These are phyloP conservation scores for Lepidurus packardi DNA, from an alignment of 1,140 invertebrate species.

Conservation along the genomic window DNA sequence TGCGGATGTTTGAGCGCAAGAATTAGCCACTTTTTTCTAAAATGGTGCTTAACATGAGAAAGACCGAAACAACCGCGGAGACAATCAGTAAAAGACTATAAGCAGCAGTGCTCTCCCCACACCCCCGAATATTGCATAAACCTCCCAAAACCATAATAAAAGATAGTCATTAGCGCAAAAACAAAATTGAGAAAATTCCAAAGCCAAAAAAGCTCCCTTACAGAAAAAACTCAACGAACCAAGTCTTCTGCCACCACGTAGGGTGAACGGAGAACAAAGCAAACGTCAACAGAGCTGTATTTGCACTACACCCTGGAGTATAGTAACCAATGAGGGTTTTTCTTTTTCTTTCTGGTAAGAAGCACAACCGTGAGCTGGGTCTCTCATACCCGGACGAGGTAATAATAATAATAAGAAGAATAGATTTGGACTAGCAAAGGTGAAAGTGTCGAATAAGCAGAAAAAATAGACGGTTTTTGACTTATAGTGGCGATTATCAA, in stretches of 20 bases:
- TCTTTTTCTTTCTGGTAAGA: not conserved
- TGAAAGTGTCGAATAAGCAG: not conserved
- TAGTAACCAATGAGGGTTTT: not conserved
- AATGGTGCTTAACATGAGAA: not conserved
- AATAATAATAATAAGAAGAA: not conserved
- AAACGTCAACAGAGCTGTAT: conserved; percentile 7
- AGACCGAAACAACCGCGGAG: not conserved
- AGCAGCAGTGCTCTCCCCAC: not conserved
- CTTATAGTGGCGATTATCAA: not conserved
- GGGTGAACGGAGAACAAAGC: not conserved
- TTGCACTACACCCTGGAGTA: conserved; percentile 8
- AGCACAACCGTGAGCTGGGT: not conserved
- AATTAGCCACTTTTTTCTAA: conserved; percentile 27
- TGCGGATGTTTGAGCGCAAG: conserved; percentile 4
- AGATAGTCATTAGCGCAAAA: not conserved
- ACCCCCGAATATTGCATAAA: not conserved
- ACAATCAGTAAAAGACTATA: not conserved
- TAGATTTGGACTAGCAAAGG: not conserved
- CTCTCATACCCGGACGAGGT: not conserved
- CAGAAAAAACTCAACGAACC: not conserved
- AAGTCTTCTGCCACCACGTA: not conserved
- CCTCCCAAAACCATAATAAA: not conserved
- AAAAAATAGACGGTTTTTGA: not conserved
- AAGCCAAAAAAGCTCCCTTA: not conserved
- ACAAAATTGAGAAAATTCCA: not conserved